Evolutionary conservation across 2,888 invertebrate genomes (phyloP).

Genomic region (Xestia c-nigrum): DNA sequence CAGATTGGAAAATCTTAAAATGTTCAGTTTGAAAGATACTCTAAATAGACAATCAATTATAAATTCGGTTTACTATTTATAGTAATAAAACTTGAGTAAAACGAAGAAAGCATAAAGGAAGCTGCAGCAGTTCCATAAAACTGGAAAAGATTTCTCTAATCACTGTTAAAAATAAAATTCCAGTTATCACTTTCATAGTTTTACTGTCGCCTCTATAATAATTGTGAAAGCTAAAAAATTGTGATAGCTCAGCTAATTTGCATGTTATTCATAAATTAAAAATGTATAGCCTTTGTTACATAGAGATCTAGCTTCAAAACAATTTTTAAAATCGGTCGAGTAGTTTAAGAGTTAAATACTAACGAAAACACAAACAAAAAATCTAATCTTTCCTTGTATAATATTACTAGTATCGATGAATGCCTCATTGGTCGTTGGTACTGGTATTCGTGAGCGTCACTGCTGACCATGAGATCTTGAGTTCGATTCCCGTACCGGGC

Average conservation of each 20-base stretch:
- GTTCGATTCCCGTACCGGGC: neutral
- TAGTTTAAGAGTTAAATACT: too few species aligned
- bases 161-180: constrained; percentile 50
- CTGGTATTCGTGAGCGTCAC: neutral
- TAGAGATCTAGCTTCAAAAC: too few species aligned
- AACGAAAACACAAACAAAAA: too few species aligned
- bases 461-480: neutral
- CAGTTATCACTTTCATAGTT: constrained; percentile 43
- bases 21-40: neutral
- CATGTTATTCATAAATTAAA: too few species aligned
- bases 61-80: neutral
- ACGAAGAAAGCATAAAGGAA: neutral
- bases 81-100: neutral
- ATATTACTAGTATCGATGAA: neutral
- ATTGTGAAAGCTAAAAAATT: too few species aligned
- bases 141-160: constrained; percentile 23
- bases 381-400: too few species aligned
- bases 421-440: neutral
- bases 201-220: constrained; percentile 50
- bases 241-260: too few species aligned
- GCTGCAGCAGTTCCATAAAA: constrained; percentile 25
- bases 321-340: too few species aligned
- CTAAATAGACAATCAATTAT: neutral
- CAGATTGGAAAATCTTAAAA: neutral
- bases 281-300: too few species aligned